Percentiles rank a stretch among this genome's conserved stretches.
These are phyloP conservation scores for Larimichthys crocea DNA, from an alignment of 2,113 vertebrate species.

Conservation along the genomic window DNA sequence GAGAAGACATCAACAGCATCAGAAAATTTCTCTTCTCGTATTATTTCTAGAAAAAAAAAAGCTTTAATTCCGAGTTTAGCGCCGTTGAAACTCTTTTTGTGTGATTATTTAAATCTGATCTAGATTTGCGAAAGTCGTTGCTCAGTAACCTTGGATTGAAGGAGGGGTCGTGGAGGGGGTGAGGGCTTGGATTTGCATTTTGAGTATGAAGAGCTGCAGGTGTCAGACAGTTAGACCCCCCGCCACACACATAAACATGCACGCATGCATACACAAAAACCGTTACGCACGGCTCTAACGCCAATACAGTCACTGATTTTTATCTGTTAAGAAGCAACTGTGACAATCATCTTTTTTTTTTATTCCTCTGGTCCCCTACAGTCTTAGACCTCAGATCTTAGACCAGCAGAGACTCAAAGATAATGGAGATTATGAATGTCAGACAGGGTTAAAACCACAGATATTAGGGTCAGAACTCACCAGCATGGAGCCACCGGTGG, in stretches of 20 bases:
- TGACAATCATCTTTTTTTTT: conserved; percentile 57
- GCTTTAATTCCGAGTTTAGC: neutral
- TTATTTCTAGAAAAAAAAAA: conserved; percentile 3
- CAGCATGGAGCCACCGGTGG: conserved; percentile 49
- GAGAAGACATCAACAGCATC: neutral
- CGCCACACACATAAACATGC: conserved; percentile 45
- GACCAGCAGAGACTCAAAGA: conserved; percentile 51
- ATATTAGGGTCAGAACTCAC: conserved; percentile 61
- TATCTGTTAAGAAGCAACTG: conserved; percentile 63
- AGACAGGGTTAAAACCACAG: conserved; percentile 75
- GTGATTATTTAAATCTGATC: conserved; percentile 63
- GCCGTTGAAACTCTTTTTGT: conserved; percentile 37
- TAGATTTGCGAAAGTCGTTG: conserved; percentile 69
- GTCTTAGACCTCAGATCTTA: conserved; percentile 40
- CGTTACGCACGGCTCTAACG: conserved; percentile 46
- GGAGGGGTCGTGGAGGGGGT: conserved; percentile 67
- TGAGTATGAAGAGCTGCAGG: conserved; percentile 81
- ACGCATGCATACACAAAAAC: conserved; percentile 52
- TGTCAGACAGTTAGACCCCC: conserved; percentile 75
- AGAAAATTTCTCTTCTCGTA: neutral
- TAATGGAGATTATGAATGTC: conserved; percentile 72
- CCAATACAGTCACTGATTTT: conserved; percentile 70
- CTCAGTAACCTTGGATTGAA: conserved; percentile 72
- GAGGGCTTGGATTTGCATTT: conserved; percentile 78
- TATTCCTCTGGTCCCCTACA: conserved; percentile 52